Evolutionary conservation across 2,888 invertebrate species (phyloP).

Genomic region (Rhimphoctona megacephalus): DNA sequence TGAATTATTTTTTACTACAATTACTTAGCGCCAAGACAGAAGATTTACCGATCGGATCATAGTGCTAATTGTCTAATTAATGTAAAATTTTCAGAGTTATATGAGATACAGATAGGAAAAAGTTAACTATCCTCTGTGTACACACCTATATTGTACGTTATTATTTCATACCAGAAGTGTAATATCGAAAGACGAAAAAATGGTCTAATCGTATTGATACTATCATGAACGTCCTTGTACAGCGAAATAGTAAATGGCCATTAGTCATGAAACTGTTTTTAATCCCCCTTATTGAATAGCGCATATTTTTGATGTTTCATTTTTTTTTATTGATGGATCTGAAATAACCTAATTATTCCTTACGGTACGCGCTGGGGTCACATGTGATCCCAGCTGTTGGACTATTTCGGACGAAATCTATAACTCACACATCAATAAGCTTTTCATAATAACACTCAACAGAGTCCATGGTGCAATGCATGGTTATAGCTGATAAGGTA

Average conservation of each 20-base stretch:
- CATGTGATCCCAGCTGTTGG: no score
- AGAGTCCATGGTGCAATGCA: no score
- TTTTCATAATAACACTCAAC: no score
- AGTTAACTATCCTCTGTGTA: not conserved
- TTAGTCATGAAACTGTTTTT: no score
- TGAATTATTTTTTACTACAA: not conserved
- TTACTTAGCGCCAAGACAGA: not conserved
- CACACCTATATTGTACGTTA: not conserved
- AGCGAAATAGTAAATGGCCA: conserved; percentile 68
- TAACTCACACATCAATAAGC: no score
- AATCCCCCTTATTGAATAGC: no score
- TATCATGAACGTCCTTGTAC: conserved; percentile 49
- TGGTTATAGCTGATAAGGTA: no score
- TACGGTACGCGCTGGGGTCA: no score
- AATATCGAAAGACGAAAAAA: not conserved
- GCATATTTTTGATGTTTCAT: no score
- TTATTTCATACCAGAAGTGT: not conserved
- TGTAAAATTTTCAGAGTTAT: not conserved
- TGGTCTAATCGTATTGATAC: not conserved
- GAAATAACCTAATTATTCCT: no score
- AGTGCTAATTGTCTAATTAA: not conserved
- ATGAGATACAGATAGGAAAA: not conserved
- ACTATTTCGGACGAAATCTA: no score
- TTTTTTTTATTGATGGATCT: no score
- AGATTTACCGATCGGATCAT: not conserved